These are phyloP conservation scores for Lepas anatifera DNA, from an alignment of 2,888 invertebrate genomes.

Conservation along the genomic window DNA sequence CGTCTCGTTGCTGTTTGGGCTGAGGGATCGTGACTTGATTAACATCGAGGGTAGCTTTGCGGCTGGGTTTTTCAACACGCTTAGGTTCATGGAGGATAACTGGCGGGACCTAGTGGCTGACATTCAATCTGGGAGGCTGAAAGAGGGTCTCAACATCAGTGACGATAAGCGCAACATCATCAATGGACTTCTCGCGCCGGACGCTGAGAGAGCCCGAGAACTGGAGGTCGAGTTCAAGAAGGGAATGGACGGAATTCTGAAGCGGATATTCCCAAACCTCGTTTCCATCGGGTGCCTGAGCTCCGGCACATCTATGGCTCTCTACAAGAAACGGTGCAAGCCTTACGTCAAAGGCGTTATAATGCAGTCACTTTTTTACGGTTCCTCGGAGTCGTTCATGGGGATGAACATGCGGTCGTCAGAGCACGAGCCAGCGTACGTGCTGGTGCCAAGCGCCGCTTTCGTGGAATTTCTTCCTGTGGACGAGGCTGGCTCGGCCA, in stretches of 20 bases:
- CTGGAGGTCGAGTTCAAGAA: constrained; percentile 28
- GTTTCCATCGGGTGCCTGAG: not conserved
- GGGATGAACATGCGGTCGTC: constrained; percentile 26
- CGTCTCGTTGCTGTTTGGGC: constrained; percentile 31
- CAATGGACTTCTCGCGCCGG: constrained; percentile 26
- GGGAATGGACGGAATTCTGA: constrained; percentile 14
- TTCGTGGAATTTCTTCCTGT: constrained; percentile 33
- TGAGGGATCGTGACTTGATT: constrained; percentile 30
- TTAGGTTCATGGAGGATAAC: constrained; percentile 28
- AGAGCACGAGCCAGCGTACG: constrained; percentile 26
- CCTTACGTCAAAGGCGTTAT: no score
- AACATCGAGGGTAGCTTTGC: constrained; percentile 33
- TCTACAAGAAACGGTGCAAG: not conserved
- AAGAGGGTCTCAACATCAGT: not conserved
- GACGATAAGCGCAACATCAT: constrained; percentile 22
- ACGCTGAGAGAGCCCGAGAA: constrained; percentile 29
- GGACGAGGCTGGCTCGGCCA: constrained; percentile 15
- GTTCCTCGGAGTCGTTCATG: constrained; percentile 32
- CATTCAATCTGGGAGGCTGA: constrained; percentile 25
- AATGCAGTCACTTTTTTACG: constrained; percentile 29
- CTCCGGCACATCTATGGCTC: not conserved
- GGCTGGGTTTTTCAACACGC: constrained; percentile 30
- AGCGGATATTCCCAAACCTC: no score
- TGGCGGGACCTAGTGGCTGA: constrained; percentile 29
- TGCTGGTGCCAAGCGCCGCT: constrained; percentile 30